Evolutionary conservation across 1,140 invertebrate species (phyloP), one percentile per base, ranked within the genome.

Genomic region (Scaptomyza pallida): DNA sequence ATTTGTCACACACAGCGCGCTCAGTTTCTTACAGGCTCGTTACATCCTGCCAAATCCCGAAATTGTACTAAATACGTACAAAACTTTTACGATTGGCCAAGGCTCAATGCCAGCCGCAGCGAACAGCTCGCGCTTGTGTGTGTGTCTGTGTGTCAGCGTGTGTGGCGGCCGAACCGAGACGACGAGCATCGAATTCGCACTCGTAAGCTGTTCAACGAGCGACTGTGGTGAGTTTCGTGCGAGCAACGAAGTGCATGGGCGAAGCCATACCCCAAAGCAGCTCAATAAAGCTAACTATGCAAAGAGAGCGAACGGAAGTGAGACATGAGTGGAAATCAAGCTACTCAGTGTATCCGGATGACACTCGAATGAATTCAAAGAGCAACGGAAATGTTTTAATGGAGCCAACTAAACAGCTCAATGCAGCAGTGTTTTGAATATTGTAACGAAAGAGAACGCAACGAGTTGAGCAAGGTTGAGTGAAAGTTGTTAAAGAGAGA

Each of bases 21-120:
- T 79, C 55, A 59, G 50, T 81, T 77, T 78, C 78, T 88, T 88
- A 86, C 82, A 86, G 82, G 83, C 68, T 86, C 82, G 82, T 86
- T 86, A 86, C 82, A 86, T 86, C 82, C 82, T 86, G 82, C 83
- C 82, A 86, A 86, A 86, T 88, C 82, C 82, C 82, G 82, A 86
- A 86, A 86, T 86, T 86, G 82, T 86, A 86, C 82, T 86, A 86
- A 86, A 86, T 88, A 88, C 82, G 82, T 88, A 72, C 78, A 86
- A 86, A 86, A 86, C 82, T 86, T 86, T 86, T 86, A 86, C 82
- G 82, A 86, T 86, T 86, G 82, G 82, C 82, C 76, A 88, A 82
- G 82, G 82, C 82, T 72, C 54, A 61, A 47, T 50, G 9, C 50
- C 63, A 60, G 65, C 59, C 59, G 65, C 50, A 16, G 35, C 65